Evolutionary conservation across 2,113 vertebrate genomes (phyloP).

Genomic region (Ictalurus furcatus): DNA sequence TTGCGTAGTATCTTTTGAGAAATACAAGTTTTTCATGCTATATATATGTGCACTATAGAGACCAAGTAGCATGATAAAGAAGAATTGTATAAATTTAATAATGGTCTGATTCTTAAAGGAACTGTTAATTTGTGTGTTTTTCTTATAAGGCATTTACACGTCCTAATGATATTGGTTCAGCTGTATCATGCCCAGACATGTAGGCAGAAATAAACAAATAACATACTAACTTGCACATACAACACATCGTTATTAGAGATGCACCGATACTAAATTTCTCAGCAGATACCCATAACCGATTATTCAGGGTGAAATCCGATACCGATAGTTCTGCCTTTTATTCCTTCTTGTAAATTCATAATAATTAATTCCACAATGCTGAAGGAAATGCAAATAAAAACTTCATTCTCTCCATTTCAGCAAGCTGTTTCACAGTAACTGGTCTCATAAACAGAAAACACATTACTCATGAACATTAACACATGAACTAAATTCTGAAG

Average conservation of each 20-base stretch:
- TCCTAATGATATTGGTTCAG: background rate
- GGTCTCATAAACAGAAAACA: too few species aligned
- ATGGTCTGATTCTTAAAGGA: background rate
- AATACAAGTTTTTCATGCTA: background rate
- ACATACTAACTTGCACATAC: background rate
- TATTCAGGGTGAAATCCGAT: too few species aligned
- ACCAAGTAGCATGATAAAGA: background rate
- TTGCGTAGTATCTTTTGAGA: background rate
- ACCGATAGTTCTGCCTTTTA: too few species aligned
- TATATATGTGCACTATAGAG: background rate
- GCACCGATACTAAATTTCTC: too few species aligned
- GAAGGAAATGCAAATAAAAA: too few species aligned
- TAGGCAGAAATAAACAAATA: background rate
- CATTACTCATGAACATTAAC: too few species aligned
- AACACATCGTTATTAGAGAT: background rate
- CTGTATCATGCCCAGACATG: conserved; percentile 6
- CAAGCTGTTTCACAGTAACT: too few species aligned
- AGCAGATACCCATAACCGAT: too few species aligned
- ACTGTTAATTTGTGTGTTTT: background rate
- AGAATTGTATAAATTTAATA: background rate
- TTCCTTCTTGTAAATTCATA: too few species aligned
- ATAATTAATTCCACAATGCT: too few species aligned
- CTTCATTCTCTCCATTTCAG: too few species aligned
- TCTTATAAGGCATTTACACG: background rate
- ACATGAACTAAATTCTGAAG: too few species aligned